Percentiles rank a stretch among this genome's conserved stretches.
Evolutionary conservation across 2,797 vertebrate genomes (phyloP).

Genomic region (Channallabes apus): DNA sequence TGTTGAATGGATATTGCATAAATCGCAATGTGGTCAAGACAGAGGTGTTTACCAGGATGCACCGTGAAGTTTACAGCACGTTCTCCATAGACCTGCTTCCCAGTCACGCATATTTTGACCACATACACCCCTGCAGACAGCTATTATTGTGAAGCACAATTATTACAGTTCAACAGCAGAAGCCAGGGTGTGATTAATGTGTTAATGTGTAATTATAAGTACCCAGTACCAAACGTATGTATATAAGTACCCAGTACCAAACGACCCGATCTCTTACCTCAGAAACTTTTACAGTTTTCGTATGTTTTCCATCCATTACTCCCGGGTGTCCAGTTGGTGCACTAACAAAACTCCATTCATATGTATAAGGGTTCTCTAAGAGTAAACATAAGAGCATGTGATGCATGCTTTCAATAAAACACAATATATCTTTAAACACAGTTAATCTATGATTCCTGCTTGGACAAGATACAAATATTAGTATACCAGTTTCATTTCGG

Average conservation of each 20-base stretch:
- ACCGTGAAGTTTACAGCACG: constrained; percentile 77
- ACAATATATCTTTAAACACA: not conserved
- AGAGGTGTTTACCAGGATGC: constrained; percentile 70
- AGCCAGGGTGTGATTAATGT: not conserved
- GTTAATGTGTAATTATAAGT: not conserved
- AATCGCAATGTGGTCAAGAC: not conserved
- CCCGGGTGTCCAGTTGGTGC: constrained; percentile 70
- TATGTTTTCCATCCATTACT: constrained; percentile 69
- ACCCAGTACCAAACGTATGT: not conserved
- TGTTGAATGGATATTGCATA: not conserved
- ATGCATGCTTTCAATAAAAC: not conserved
- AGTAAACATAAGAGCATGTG: not conserved
- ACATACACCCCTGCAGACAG: constrained; percentile 72
- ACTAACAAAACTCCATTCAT: constrained; percentile 76
- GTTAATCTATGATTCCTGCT: not conserved
- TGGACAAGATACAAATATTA: not conserved
- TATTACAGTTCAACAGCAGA: not conserved
- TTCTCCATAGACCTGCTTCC: constrained; percentile 75
- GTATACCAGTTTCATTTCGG: constrained; percentile 68
- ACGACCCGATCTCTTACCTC: constrained; percentile 32
- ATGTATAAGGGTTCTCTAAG: constrained; percentile 73
- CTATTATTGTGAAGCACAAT: constrained; percentile 62
- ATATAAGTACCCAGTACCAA: too few species aligned
- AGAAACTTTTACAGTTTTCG: constrained; percentile 61
- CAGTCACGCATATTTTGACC: constrained; percentile 75